Evolutionary conservation across 2,113 vertebrate genomes (phyloP), one percentile per base, ranked within the genome.

Genomic region (Anseranas semipalmata): DNA sequence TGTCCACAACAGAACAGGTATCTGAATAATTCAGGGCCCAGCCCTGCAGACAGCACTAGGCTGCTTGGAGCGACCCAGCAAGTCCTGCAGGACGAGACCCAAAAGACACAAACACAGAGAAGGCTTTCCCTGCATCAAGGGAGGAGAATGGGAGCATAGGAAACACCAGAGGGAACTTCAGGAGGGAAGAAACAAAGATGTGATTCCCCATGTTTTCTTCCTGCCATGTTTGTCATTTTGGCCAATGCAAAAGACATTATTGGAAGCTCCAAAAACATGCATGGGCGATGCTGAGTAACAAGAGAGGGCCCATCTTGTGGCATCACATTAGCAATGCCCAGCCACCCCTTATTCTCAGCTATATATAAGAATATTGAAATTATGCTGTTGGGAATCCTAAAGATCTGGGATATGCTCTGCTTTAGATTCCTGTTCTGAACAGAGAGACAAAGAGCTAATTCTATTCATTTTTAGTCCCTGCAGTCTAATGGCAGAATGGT

Each of bases 71-170:
- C 0, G 1, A 83, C 25, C 22, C 35, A 48, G 32, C 27, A 59
- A 41, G n/a, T 63, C 27, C 50, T 79, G 71, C 39, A 22, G 33
- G 39, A 50, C 15, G 30, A 53, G 60, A 22, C 21, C 25, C 11
- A 66, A 74, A 74, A 21, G 21, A 41, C 15, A 25, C 9, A 30
- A 45, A n/a, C 28, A 39, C 1, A 25, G 20, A 2, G 3, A 85
- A 67, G 12, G 7, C 37, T 58, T 56, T 76, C 48, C 14, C 4
- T 25, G 8, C 0, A 1, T 35, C 0, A 1, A 59, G 30, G 27
- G 21, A 37, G 7, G 3, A 43, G 25, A 55, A 48, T 2, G 5
- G 35, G 50, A 62, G 21, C 41, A 39, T 14, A 30, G 48, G 43
- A 73, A 91, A 41, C n/a, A 79, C 12, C 45, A 92, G 67, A 78